Evolutionary conservation across 2,888 invertebrate species (phyloP), one percentile per base, ranked within the genome.

Genomic region (Dendrolimus pini): DNA sequence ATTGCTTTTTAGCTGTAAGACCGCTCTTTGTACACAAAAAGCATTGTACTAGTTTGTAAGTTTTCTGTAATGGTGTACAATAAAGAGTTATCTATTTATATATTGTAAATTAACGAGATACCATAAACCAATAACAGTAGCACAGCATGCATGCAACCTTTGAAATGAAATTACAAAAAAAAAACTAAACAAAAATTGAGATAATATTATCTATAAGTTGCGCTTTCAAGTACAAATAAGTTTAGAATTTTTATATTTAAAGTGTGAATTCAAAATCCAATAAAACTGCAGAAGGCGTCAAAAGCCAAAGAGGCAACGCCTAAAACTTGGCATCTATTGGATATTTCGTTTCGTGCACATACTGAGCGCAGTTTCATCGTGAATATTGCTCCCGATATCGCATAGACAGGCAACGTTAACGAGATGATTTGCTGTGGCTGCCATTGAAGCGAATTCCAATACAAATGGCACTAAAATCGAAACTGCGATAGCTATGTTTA

Each of bases 381-480:
- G 59, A 57, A 59, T 54, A 54, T 56, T n/a, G 58, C 65, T 60
- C 47, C 65, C 68, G 70, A 71, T 75, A 73, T 64, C 68, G 71
- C 67, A 66, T 67, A 66, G 65, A 66, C 69, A 65, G 64, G 62
- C 65, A 59, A 60, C 63, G 64, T 74, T 66, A 68, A 65, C 30
- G 53, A 66, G 56, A 62, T 70, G 68, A 71, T 71, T 67, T 71
- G 71, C 60, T 60, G 59, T 59, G 58, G 58, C 60, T 60, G 62
- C 61, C 63, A 68, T 41, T 10, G 47, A 54, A 55, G 59, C 41
- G 54, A 57, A 47, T 47, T 47, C 47, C 9, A 47, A 7, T 47
- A 10, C 47, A 47, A 47, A 47, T 47, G 47, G 47, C 12, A 47
- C 47, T 47, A 47, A 47, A 47, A 47, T 47, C 12, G 9, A 9